phyloP scores from a whole-genome alignment of 2,888 invertebrate species.

The Mayetiola destructor region DNA sequence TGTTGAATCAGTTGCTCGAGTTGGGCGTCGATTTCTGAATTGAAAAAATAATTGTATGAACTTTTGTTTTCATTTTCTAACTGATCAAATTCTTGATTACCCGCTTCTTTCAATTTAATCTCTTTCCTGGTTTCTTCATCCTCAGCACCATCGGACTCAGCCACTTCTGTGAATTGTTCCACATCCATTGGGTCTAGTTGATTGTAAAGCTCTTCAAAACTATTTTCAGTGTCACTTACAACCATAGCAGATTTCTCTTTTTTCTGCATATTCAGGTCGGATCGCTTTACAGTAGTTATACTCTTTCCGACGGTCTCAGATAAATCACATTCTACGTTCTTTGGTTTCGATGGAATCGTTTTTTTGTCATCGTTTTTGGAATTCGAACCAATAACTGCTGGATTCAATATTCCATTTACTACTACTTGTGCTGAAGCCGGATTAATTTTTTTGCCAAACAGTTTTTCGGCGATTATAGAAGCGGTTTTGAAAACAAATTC shows the following conservation, averaged over 20 bases:
- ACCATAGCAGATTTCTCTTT: background rate
- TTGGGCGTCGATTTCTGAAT: constrained; percentile 14
- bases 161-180: constrained; percentile 13
- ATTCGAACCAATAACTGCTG: background rate
- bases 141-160: constrained; percentile 14
- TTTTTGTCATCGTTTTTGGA: too few species aligned
- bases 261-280: constrained; percentile 13
- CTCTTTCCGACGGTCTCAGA: background rate
- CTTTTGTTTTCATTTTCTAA: constrained; percentile 18
- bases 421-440: background rate
- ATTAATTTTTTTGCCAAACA: constrained; percentile 19
- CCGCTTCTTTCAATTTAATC: constrained; percentile 16
- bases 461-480: constrained; percentile 26
- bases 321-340: too few species aligned
- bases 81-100: constrained; percentile 11
- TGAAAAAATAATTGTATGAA: background rate
- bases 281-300: constrained; percentile 6
- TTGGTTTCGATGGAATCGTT: background rate
- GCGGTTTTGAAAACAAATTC: constrained; percentile 37
- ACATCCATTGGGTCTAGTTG: constrained; percentile 13
- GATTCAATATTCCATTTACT: background rate
- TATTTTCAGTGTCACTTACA: background rate
- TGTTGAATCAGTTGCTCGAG: constrained; percentile 21
- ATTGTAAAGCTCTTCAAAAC: background rate
- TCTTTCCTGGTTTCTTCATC: constrained; percentile 13